These are phyloP conservation scores for Drosophila malerkotliana DNA, from an alignment of 1,140 invertebrate species.

Conservation along the genomic window DNA sequence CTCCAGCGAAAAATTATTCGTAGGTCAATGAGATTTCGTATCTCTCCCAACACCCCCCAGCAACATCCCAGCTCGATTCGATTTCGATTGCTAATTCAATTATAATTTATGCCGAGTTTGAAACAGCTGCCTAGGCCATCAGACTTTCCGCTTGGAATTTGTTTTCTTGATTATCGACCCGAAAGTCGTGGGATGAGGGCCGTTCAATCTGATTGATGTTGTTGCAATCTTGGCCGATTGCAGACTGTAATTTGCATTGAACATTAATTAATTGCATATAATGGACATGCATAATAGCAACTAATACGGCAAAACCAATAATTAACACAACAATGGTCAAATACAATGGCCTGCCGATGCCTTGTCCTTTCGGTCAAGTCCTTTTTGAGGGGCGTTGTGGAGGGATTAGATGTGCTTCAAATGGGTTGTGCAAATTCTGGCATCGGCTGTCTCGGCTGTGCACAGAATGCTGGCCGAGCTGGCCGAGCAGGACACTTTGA, in stretches of 20 bases:
- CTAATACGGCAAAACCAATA: conserved; percentile 69
- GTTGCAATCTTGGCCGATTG: conserved; percentile 26
- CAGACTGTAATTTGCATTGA: conserved; percentile 73
- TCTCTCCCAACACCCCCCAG: conserved; percentile 2
- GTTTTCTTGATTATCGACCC: conserved; percentile 20
- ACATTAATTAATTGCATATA: conserved; percentile 81
- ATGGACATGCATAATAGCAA: conserved; percentile 40
- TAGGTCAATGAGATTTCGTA: conserved; percentile 40
- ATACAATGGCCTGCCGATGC: conserved; percentile 42
- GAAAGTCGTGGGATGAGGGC: conserved; percentile 10
- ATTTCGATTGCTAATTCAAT: conserved; percentile 56
- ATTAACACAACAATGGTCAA: conserved; percentile 71
- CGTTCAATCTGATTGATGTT: conserved; percentile 49
- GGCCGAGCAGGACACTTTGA: conserved; percentile 34
- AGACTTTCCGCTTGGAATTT: conserved; percentile 39
- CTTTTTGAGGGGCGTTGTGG: conserved; percentile 44
- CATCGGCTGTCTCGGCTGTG: conserved; percentile 25
- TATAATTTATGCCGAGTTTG: conserved; percentile 49
- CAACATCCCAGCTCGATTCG: conserved; percentile 16
- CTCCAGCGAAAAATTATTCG: conserved; percentile 42
- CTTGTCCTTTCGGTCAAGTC: conserved; percentile 13
- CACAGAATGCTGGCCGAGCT: neutral
- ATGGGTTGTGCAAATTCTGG: conserved; percentile 34
- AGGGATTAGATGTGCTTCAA: conserved; percentile 58
- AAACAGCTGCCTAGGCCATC: conserved; percentile 33